phyloP scores from a whole-genome alignment of 2,797 vertebrate genomes.

The Heterohyrax brucei region DNA sequence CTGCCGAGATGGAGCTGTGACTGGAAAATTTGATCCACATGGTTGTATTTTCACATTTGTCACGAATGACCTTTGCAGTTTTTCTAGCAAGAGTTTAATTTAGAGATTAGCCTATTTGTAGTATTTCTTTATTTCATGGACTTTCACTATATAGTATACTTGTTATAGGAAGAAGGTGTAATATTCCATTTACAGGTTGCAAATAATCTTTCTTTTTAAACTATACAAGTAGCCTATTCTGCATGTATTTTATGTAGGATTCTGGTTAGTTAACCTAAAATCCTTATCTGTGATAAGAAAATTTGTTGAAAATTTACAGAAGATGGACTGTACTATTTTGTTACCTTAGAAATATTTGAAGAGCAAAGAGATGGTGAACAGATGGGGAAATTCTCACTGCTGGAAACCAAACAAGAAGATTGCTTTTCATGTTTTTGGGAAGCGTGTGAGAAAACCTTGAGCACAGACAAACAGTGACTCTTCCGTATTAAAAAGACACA shows the following conservation, averaged over 20 bases:
- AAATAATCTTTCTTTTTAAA: slow-evolving; percentile 52
- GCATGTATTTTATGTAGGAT: not conserved
- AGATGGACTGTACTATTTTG: slow-evolving; percentile 58
- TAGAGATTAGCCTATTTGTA: slow-evolving; percentile 63
- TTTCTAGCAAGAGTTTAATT: slow-evolving; percentile 76
- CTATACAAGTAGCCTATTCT: not conserved
- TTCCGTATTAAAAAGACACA: slow-evolving; percentile 70
- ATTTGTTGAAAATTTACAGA: slow-evolving; percentile 50
- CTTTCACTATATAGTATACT: not conserved
- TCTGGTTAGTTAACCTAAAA: slow-evolving; percentile 45
- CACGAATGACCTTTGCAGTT: slow-evolving; percentile 78
- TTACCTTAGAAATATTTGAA: slow-evolving; percentile 66
- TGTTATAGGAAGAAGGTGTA: slow-evolving; percentile 29
- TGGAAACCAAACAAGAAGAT: slow-evolving; percentile 70
- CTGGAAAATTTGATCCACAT: slow-evolving; percentile 81
- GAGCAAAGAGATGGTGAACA: slow-evolving; percentile 70
- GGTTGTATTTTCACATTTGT: slow-evolving; percentile 80
- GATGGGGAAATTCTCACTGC: slow-evolving; percentile 71
- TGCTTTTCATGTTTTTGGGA: slow-evolving; percentile 63
- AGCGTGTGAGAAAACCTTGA: slow-evolving; percentile 73
- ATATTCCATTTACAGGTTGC: not conserved
- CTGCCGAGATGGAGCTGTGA: slow-evolving; percentile 73
- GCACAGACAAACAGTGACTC: slow-evolving; percentile 70
- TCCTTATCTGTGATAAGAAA: slow-evolving; percentile 51
- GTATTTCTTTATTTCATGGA: slow-evolving; percentile 57